Base-by-base conservation (phyloP, 2,113 vertebrate genomes). In the Proterorhinus semilunaris region DNA sequence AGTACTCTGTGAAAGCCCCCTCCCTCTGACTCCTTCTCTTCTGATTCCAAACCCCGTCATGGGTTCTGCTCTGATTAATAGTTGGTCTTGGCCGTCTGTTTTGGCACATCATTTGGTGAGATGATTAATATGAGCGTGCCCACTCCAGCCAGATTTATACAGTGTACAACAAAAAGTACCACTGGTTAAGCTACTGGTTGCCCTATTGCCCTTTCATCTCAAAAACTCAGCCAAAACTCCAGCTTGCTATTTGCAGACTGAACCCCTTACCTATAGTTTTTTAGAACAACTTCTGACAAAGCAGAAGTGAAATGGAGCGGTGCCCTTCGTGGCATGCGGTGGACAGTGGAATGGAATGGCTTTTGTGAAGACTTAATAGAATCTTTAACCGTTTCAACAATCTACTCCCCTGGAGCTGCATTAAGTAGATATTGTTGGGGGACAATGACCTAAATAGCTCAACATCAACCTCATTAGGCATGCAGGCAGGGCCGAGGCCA, bases 301-400 rank as follows among this genome's bases (percentile, higher is more conserved):
- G 87, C 84, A 83, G 88, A 86, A 87, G 81, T 87, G 86, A 84
- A 89, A 84, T 82, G 92, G 88, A 93, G 87, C 87, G 92, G 91
- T 92, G 84, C 88, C 93, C 90, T 87, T 79, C 78, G 89, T 90
- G 89, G 91, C 94, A 90, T 93, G 91, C 92, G 90, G 88, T 91
- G 93, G 92, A 93, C 82, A 91, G 90, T 83, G 92, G 90, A 95
- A 93, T 87, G 91, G 92, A 93, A 81, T 93, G 90, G 92, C 94
- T 93, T 95, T 95, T 94, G 93, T 95, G 95, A 96, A 95, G 95
- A 96, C 94, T 96, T 97, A 98, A 97, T 94, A 96, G 95, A 97
- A 96, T 94, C 95, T 95, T 97, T 96, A 96, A 97, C 93, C 94
- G 94, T 84, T 93, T 92, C 92, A 93, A 98, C 96, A 97, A 95